These are phyloP conservation scores for Muscicapa adusta DNA, from an alignment of 2,113 vertebrate genomes.

Conservation along the genomic window DNA sequence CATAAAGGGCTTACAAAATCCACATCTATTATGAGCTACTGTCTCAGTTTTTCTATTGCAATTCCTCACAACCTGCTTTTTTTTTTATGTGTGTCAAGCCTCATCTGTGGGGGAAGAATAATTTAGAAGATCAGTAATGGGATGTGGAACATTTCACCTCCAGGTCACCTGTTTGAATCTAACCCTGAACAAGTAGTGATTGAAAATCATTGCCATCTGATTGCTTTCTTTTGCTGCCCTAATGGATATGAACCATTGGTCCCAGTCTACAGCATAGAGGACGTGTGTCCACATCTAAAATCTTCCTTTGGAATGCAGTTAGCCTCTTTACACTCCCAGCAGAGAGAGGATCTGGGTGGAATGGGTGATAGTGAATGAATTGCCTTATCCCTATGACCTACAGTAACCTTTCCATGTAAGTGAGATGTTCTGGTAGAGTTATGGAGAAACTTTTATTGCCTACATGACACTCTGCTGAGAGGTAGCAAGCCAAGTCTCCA, in stretches of 20 bases:
- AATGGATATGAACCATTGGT: slow-evolving; percentile 43
- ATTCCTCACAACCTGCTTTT: background rate
- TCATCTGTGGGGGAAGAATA: slow-evolving; percentile 56
- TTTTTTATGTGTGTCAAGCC: slow-evolving; percentile 29
- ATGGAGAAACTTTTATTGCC: background rate
- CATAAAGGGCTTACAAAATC: slow-evolving; percentile 23
- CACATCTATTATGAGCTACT: slow-evolving; percentile 2
- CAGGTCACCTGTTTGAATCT: slow-evolving; percentile 63
- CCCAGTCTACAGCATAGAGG: background rate
- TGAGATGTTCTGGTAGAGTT: background rate
- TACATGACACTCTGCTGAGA: background rate
- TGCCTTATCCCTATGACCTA: background rate
- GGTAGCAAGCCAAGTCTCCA: background rate
- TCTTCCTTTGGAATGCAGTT: background rate
- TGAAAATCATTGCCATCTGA: slow-evolving; percentile 65
- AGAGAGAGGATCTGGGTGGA: background rate
- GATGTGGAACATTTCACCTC: slow-evolving; percentile 61
- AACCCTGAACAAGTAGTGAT: slow-evolving; percentile 57
- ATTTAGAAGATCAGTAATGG: slow-evolving; percentile 61
- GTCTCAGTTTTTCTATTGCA: background rate
- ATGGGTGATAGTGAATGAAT: background rate
- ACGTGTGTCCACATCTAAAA: background rate
- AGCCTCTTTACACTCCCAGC: background rate
- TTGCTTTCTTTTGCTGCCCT: slow-evolving; percentile 60
- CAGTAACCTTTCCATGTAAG: background rate